Evolutionary conservation across 2,888 invertebrate species (phyloP), one percentile per base, ranked within the genome.

Genomic region (Synergus gifuensis): DNA sequence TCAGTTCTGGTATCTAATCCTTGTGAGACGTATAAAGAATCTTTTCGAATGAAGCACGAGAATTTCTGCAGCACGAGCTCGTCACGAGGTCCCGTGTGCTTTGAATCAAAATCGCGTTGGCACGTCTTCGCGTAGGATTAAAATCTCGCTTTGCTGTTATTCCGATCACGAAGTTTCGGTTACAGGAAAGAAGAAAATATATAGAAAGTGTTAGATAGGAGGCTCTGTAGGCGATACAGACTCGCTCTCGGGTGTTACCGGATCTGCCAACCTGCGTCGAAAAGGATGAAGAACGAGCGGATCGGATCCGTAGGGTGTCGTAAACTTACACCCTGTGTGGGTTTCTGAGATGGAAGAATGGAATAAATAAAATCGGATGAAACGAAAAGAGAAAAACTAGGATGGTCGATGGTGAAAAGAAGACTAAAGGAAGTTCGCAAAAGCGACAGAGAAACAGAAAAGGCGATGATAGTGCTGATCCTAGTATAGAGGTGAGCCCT

Each of bases 91-190:
- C 8, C 46, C 12, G 22, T 67, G 67, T 67, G 67, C 67, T 46
- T 44, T 67, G 67, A 67, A 67, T 67, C 44, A 67, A 67, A 67
- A 67, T 44, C 67, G 67, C 67, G 67, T 67, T 67, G 46, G 67
- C 67, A 67, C 67, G 67, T 67, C 67, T 46, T 46, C 44, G 69
- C 64, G 73, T 79, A 81, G 83, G 83, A 83, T 82, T 83, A 83
- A 82, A 82, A 83, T 83, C 79, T 78, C 77, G 60, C 80, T 73
- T 78, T 78, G 77, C 82, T 82, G 82, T 81, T 83, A 83, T 83
- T 82, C 83, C 69, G 78, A 60, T 78, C 83, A 83, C 83, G 83
- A 77, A 83, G 81, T 83, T 83, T 83, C 76, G 78, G 83, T 83
- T 82, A 83, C 81, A 79, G 76, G 82, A 78, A 80, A 40, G 40